These are phyloP conservation scores for Leptonema lineaticorne DNA, from an alignment of 1,140 invertebrate species.

Conservation along the genomic window DNA sequence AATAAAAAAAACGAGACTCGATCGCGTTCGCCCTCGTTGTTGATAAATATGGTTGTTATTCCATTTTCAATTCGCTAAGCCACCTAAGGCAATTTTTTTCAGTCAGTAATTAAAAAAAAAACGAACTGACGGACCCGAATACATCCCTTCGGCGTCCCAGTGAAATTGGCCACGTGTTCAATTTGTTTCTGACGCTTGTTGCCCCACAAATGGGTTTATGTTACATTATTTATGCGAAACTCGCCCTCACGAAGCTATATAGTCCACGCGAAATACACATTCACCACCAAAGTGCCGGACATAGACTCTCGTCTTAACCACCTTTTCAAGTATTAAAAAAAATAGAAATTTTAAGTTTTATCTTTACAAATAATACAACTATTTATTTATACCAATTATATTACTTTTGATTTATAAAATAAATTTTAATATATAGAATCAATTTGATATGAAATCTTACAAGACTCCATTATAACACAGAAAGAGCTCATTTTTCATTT, in stretches of 20 bases:
- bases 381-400: too few relatives aligned
- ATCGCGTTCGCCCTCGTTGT: constrained; percentile 8
- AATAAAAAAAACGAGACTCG: too few relatives aligned
- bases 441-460: too few relatives aligned
- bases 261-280: constrained; percentile 28
- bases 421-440: too few relatives aligned
- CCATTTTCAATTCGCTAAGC: constrained; percentile 39
- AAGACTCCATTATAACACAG: too few relatives aligned
- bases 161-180: constrained; percentile 42
- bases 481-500: too few relatives aligned
- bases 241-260: constrained; percentile 35
- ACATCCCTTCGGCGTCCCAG: constrained; percentile 25
- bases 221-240: constrained; percentile 42
- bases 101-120: constrained; percentile 39
- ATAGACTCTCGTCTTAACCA: constrained; percentile 20
- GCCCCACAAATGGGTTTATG: constrained; percentile 42
- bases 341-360: too few relatives aligned
- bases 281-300: constrained; percentile 28
- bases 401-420: too few relatives aligned
- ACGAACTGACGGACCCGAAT: constrained; percentile 15
- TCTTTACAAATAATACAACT: too few relatives aligned
- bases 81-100: constrained; percentile 41
- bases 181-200: constrained; percentile 34
- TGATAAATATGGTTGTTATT: constrained; percentile 35
- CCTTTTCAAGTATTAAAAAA: background rate